Evolutionary conservation across 1,140 invertebrate species (phyloP).

Genomic region (Bombus ignitus): DNA sequence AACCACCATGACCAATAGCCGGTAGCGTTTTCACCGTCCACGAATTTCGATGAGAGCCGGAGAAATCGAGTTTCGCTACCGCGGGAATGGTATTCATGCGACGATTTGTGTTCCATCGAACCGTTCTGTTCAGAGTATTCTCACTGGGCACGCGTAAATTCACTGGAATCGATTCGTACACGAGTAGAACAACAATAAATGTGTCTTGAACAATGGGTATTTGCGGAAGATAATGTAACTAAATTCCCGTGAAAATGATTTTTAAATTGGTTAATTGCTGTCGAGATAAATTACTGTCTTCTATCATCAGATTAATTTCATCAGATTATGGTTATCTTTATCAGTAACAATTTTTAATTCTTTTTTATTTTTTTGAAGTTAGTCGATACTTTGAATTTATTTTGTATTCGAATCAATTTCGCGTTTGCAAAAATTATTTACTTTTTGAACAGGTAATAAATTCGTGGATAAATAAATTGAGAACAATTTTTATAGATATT

Average conservation of each 20-base stretch:
- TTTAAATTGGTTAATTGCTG: no score
- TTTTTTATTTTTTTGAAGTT: neutral
- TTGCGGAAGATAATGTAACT: neutral
- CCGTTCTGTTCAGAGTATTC: neutral
- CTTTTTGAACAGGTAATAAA: no score
- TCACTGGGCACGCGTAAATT: neutral
- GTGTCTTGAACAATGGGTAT: neutral
- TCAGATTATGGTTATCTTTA: no score
- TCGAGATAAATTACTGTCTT: neutral
- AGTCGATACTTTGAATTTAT: no score
- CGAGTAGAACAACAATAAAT: neutral
- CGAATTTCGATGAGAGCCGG: conserved; percentile 46
- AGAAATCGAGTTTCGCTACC: conserved; percentile 42
- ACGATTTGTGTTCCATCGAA: neutral
- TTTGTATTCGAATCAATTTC: no score
- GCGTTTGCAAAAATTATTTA: no score
- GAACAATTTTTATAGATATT: neutral
- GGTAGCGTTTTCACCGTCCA: conserved; percentile 30
- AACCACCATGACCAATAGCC: neutral
- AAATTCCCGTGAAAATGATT: neutral
- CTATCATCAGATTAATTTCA: no score
- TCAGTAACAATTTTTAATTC: no score
- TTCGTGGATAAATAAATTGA: no score
- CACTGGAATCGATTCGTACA: neutral
- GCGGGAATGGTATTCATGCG: conserved; percentile 35